phyloP scores from a whole-genome alignment of 2,113 vertebrate genomes.

The Poecile atricapillus region DNA sequence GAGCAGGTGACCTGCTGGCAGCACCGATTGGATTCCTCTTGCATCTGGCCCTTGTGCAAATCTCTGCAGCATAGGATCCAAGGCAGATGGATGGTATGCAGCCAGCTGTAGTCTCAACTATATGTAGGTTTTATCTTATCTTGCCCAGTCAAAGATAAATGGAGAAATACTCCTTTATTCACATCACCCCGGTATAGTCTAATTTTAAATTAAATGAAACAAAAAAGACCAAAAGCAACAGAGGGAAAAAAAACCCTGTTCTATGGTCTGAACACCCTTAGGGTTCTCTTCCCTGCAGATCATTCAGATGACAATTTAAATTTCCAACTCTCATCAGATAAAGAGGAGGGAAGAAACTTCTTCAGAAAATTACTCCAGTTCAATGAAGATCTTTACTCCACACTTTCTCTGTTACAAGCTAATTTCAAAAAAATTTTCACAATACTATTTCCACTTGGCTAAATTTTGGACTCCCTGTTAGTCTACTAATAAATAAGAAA shows the following conservation, averaged over 20 bases:
- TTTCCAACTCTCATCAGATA: background rate
- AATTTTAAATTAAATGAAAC: background rate
- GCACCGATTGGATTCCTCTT: background rate
- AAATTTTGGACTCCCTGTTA: background rate
- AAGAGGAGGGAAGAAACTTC: background rate
- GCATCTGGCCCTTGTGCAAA: background rate
- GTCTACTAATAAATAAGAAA: background rate
- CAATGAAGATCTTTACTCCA: background rate
- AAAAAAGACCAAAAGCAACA: background rate
- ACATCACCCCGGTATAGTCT: background rate
- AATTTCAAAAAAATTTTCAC: background rate
- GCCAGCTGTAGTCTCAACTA: background rate
- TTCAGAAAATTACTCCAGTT: background rate
- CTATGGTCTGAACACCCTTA: background rate
- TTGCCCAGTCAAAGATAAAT: background rate
- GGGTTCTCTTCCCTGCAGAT: background rate
- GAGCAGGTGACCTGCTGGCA: background rate
- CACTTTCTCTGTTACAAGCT: background rate
- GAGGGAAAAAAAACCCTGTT: fast-evolving
- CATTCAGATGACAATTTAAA: background rate
- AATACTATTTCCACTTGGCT: background rate
- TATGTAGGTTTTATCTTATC: background rate
- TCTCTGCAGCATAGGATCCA: background rate
- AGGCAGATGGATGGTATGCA: background rate
- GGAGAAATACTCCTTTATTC: background rate